phyloP scores from a whole-genome alignment of 2,113 vertebrate species.

The Pantherophis guttatus region DNA sequence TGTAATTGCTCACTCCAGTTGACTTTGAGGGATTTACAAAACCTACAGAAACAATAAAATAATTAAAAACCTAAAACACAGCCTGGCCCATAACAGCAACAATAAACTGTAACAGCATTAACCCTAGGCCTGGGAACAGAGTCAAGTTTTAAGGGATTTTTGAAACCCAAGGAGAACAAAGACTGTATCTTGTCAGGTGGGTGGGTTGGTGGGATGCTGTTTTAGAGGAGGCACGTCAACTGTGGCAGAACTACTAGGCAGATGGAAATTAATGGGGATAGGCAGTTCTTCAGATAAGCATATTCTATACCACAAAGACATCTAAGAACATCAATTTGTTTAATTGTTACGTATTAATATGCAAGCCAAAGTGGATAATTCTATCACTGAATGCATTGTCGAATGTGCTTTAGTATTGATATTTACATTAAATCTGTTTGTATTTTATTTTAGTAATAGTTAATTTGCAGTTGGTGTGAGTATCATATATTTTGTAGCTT shows the following conservation, averaged over 20 bases:
- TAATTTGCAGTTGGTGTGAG: neutral
- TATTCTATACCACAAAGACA: neutral
- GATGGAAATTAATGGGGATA: neutral
- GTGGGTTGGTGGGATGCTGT: neutral
- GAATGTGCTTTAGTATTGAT: neutral
- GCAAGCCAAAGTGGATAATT: neutral
- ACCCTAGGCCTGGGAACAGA: neutral
- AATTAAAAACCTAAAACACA: neutral
- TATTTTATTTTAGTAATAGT: neutral
- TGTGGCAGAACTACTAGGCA: neutral
- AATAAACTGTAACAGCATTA: neutral
- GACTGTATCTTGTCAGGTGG: neutral
- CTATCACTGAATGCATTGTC: neutral
- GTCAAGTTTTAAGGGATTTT: neutral
- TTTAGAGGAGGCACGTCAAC: neutral
- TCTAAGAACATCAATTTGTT: neutral
- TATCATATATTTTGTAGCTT: neutral
- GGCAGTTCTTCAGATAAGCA: neutral
- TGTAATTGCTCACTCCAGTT: neutral
- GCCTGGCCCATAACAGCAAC: neutral
- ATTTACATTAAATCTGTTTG: neutral
- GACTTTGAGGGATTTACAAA: neutral
- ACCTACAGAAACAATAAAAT: neutral
- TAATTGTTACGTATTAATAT: neutral
- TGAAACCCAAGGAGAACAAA: neutral